phyloP scores from a whole-genome alignment of 2,113 vertebrate genomes.

The mouse (Mus musculus) region GRCm39 chr13:49701001-49701500 shows the following conservation, averaged over 20 bases:
- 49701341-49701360: too few species aligned
- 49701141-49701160: not conserved
- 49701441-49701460: not conserved
- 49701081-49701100: not conserved
- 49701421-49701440: not conserved
- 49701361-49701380: not conserved
- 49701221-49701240: not conserved
- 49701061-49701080: not conserved
- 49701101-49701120: not conserved
- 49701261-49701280: not conserved
- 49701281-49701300: not conserved
- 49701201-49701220: not conserved
- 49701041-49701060: not conserved
- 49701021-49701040: not conserved
- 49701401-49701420: not conserved
- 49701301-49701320: not conserved
- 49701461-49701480: slow-evolving; percentile 46
- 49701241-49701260: not conserved
- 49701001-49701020: not conserved
- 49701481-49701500: slow-evolving; percentile 13
- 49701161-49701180: not conserved
- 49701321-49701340: not conserved
- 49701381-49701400: not conserved
- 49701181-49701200: not conserved
- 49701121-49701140: not conserved